Base-by-base conservation (phyloP, 2,888 invertebrate species). In the Yponomeuta cagnagella region DNA sequence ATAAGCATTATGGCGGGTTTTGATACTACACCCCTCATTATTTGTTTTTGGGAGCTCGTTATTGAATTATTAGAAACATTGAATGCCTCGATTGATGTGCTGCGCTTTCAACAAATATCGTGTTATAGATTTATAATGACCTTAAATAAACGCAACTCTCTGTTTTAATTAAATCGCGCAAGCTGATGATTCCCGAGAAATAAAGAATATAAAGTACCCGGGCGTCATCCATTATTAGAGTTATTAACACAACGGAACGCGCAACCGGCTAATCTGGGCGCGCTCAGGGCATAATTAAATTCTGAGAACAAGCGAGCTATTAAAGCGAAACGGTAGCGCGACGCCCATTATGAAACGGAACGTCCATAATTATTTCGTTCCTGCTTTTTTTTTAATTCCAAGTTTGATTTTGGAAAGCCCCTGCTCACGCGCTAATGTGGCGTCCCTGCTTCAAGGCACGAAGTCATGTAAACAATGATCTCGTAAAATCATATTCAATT, bases 351-450 rank as follows among this genome's bases (percentile, higher is more conserved):
- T 88, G 83, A 87, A 88, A 90, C 88, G 87, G 89, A 90, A 90
- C 90, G 90, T 90, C 88, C 84, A 91, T 92, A 92, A 92, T 92
- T 91, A 91, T 92, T 92, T 92, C 88, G 90, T 91, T 90, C 89
- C 88, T 88, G 86, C 86, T 84, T 86, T 84, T 88, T 86, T 86
- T 68, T 48, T 82, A 83, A 80, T 88, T 85, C 81, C 80, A 80
- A 83, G 83, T 87, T 88, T 85, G 87, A 87, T 87, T 88, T 90
- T 88, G 85, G 88, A 87, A 87, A 85, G 84, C 23, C 23, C 23
- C 23, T 23, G 23, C 81, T 77, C 81, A 80, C 84, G 84, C 88
- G 84, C 88, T 92, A 91, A 91, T 89, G 87, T 81, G 80, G 79
- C 90, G 86, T 87, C 87, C 79, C 89, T 82, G 83, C 81, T 79